Evolutionary conservation across 2,797 vertebrate genomes (phyloP), one percentile per base, ranked within the genome.

Genomic region (Astyanax mexicanus): DNA sequence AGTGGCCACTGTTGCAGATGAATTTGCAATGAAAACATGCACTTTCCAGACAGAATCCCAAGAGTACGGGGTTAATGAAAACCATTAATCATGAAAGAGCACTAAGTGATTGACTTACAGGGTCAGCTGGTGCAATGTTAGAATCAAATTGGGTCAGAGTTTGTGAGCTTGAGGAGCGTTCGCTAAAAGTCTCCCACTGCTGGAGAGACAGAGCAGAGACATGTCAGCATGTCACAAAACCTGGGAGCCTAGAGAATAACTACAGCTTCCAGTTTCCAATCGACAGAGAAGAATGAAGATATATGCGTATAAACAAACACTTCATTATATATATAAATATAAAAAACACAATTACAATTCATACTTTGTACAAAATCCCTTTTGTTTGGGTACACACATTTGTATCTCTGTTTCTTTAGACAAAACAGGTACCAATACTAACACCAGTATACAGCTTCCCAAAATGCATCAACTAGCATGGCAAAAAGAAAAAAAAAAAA

Each of bases 121-220:
- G 98, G 96, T 99, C 98, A 97, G 98, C 98, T 97, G 98, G 98
- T 98, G 98, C 97, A 98, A 99, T 99, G 96, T 99, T 99, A 98
- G 98, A 99, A 98, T 99, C 98, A 98, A 99, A 99, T 96, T 98
- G 98, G 96, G 98, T 99, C 97, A 99, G 96, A 98, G 98, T 99
- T 98, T 99, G 98, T 95, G 97, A 99, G 96, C 98, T 99, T 95
- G 98, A 99, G 92, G 98, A 99, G 94, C 98, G 98, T 96, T 99
- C 98, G 94, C 98, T 99, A 97, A 99, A 99, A 93, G 98, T 99
- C 97, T 99, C 98, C 98, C 98, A 99, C 96, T 99, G 98, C 98
- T 99, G 95, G 94, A 98, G 94, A 95, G 94, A 96, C 93, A 96
- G 94, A 95, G 82, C 94, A 96, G 91, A 95, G 89, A 93, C 88